Evolutionary conservation across 2,797 vertebrate species (phyloP).

Genomic region (Benthosema pterotum): DNA sequence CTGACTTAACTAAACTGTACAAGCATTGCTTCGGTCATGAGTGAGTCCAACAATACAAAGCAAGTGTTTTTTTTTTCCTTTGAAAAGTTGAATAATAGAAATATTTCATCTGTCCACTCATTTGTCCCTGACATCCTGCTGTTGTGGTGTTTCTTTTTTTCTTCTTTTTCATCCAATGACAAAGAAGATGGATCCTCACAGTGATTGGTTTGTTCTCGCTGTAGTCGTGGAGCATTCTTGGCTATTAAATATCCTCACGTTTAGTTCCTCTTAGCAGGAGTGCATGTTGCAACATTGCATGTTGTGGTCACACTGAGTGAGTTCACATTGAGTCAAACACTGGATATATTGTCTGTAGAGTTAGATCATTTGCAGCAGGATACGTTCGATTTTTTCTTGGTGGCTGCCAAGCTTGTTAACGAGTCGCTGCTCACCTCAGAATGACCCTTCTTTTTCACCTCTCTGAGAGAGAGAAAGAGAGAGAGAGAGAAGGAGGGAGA

Average conservation of each 20-base stretch:
- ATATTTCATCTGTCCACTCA: not conserved
- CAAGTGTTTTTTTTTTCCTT: not conserved
- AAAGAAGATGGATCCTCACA: not conserved
- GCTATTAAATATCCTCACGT: not conserved
- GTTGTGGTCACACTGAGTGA: constrained; percentile 3
- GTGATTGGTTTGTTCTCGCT: constrained; percentile 36
- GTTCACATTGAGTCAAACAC: constrained; percentile 9
- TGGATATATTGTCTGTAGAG: not conserved
- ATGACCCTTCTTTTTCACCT: constrained; percentile 85
- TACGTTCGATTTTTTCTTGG: constrained; percentile 79
- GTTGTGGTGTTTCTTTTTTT: not conserved
- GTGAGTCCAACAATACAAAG: not conserved
- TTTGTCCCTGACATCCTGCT: not conserved
- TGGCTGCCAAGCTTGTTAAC: constrained; percentile 80
- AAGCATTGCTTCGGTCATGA: not conserved
- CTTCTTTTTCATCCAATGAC: not conserved
- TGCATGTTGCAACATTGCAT: constrained; percentile 12
- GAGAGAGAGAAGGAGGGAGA: not conserved
- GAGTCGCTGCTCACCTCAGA: constrained; percentile 78
- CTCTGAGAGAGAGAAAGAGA: constrained; percentile 66
- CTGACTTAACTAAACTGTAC: not conserved
- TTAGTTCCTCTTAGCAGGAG: constrained; percentile 26
- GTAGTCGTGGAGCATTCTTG: not conserved
- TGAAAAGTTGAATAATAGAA: not conserved
- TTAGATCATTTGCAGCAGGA: constrained; percentile 86